A percentile compares a stretch with the other conserved stretches of the same genome.
Conservation (phyloP, 2,113 vertebrate genomes). For the Archocentrus centrarchus region DNA sequence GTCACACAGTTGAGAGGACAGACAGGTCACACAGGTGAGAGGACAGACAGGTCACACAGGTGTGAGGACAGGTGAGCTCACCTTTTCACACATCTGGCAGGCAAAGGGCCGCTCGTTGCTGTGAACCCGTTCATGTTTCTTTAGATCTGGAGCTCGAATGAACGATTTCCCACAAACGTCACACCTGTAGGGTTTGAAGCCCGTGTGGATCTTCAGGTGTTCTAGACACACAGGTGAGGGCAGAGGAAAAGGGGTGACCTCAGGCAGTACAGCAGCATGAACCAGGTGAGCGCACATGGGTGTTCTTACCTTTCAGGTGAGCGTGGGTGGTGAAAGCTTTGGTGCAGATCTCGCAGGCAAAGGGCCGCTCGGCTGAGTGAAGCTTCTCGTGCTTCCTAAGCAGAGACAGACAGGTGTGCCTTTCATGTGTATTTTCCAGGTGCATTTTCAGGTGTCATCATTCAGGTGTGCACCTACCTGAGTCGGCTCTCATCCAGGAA, state of each 20-base stretch:
- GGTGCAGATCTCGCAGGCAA: conserved; percentile 96
- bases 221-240: conserved; percentile 51
- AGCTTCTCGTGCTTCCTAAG: conserved; percentile 91
- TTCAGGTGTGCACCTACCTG: conserved; percentile 65
- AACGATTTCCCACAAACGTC: conserved; percentile 78
- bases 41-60: neutral
- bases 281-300: neutral
- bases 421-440: neutral
- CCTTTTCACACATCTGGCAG: conserved; percentile 80
- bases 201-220: conserved; percentile 78
- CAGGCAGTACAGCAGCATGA: neutral
- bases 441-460: neutral
- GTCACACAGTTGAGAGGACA: no score
- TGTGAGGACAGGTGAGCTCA: conserved; percentile 10
- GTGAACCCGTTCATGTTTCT: conserved; percentile 76
- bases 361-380: conserved; percentile 94
- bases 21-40: neutral
- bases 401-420: neutral
- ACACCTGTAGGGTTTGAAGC: conserved; percentile 77
- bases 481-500: conserved; percentile 93
- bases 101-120: conserved; percentile 76
- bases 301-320: conserved; percentile 87
- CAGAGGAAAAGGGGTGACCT: neutral
- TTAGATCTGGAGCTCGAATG: conserved; percentile 75
- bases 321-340: conserved; percentile 98